phyloP scores from a whole-genome alignment of 2,113 vertebrate genomes.

The Rattus norvegicus region DNA sequence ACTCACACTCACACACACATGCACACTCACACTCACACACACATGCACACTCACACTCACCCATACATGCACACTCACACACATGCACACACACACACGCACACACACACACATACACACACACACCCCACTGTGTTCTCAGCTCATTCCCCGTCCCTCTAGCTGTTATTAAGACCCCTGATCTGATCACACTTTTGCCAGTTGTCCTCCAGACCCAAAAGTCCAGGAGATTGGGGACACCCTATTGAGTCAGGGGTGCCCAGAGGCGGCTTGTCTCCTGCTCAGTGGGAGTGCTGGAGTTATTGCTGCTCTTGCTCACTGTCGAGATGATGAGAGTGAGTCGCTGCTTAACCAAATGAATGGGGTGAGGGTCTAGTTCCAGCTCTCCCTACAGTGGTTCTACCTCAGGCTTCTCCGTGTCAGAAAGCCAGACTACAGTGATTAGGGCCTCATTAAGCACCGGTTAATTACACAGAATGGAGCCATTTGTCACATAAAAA shows the following conservation, averaged over 20 bases:
- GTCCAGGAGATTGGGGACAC: not conserved
- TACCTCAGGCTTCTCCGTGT: not conserved
- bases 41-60: too few species aligned
- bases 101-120: too few species aligned
- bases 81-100: too few species aligned
- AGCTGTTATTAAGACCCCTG: not conserved
- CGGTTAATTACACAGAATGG: constrained; percentile 51
- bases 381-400: not conserved
- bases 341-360: not conserved
- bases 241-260: not conserved
- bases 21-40: too few species aligned
- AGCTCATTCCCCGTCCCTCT: not conserved
- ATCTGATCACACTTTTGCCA: not conserved
- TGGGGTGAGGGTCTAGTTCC: not conserved
- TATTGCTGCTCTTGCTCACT: not conserved
- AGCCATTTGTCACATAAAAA: constrained; percentile 48
- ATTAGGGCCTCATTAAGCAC: constrained; percentile 45
- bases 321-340: constrained; percentile 34
- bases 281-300: not conserved
- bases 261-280: not conserved
- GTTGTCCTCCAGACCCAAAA: not conserved
- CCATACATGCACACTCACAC: too few species aligned
- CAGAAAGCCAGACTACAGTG: not conserved
- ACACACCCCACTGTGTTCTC: not conserved
- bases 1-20: not conserved